Base-by-base conservation (phyloP, 2,797 vertebrate species). In the Cirrhinus molitorella region DNA sequence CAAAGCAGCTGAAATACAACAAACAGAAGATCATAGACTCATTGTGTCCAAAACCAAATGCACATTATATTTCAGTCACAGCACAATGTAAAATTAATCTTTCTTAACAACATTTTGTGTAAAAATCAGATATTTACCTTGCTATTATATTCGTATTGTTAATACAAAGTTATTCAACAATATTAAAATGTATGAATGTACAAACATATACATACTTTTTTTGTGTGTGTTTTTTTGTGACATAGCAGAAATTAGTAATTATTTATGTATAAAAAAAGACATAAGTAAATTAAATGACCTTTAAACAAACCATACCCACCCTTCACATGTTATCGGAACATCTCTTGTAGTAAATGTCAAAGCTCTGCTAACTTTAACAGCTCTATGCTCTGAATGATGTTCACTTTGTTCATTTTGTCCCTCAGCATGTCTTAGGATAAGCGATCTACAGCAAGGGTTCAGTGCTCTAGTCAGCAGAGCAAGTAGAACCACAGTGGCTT, bases 381-480 rank as follows among this genome's bases (percentile, higher is more conserved):
- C 19, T 76, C 67, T 83, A 59, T 67, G 74, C 49, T 85, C 81
- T 76, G 86, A 89, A n/a, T n/a, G n/a, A 72, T 66, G 45, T 31
- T 49, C 11, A 66, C 55, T 65, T 45, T 78, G 19, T 31, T 86
- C 79, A 85, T 79, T 40, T 51, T 84, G 47, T 79, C 88, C 77
- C 67, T 81, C 10, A 17, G 83, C 49, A 77, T 78, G 85, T 78
- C 87, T 74, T 68, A 72, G 84, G 65, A 68, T 80, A 68, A 84
- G 59, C 55, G 85, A 81, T 73, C 17, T 79, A 74, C 78, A 79
- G 84, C 81, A 87, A 72, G 83, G 89, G 75, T 88, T 84, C 83
- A 89, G 88, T 49, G 88, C 92, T 91, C 93, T 90, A 80, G 88
- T 87, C 53, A 93, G 87, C 82, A 95, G 91, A 86, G 89, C 90